These are phyloP conservation scores for Sylvilagus bachmani DNA, from an alignment of 2,113 vertebrate genomes.

Conservation along the genomic window DNA sequence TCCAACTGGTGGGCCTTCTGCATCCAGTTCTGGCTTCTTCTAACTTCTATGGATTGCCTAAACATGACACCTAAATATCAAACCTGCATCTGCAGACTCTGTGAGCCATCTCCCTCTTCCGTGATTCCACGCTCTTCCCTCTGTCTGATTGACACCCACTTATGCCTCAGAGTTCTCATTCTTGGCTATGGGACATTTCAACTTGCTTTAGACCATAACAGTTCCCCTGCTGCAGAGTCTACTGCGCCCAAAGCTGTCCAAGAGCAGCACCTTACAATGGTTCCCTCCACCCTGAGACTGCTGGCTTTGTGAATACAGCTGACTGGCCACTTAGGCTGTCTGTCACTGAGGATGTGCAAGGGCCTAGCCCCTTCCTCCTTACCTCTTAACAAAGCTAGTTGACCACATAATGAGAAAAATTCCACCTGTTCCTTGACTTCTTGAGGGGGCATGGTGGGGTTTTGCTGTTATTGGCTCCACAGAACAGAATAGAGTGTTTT, in stretches of 20 bases:
- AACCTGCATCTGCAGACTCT: background rate
- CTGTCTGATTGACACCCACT: background rate
- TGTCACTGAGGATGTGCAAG: background rate
- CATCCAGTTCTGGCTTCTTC: background rate
- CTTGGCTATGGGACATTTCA: background rate
- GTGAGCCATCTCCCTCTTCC: too few relatives aligned
- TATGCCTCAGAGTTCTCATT: background rate
- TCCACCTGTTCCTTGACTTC: background rate
- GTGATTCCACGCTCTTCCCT: background rate
- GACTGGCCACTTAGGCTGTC: background rate
- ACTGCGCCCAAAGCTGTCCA: background rate
- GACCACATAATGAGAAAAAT: background rate
- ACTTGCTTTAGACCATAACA: background rate
- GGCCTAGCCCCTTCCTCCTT: background rate
- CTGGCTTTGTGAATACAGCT: background rate
- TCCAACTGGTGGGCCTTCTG: background rate
- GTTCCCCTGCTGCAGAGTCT: background rate
- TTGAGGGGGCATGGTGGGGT: background rate
- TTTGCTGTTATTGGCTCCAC: accelerated
- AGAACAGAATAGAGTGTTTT: background rate
- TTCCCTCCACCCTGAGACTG: background rate
- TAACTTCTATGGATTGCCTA: background rate
- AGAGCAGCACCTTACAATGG: background rate
- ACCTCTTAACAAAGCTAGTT: background rate
- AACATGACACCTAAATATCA: background rate